These are phyloP conservation scores for Thereva nobilitata DNA, from an alignment of 2,888 invertebrate genomes.

Conservation along the genomic window DNA sequence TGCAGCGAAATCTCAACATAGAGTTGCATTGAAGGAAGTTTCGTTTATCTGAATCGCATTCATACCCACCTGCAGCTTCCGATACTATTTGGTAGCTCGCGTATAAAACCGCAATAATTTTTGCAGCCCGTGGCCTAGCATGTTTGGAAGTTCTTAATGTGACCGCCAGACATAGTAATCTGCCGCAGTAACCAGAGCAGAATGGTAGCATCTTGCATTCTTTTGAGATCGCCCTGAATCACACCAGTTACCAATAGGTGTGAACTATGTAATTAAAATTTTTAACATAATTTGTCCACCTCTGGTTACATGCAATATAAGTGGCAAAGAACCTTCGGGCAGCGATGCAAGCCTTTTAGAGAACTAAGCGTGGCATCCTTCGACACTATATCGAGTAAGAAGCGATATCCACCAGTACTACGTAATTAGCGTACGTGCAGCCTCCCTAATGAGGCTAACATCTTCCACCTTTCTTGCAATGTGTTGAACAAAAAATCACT, in stretches of 20 bases:
- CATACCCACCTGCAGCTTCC: too few relatives aligned
- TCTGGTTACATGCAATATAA: slow-evolving; percentile 24
- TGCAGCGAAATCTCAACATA: too few relatives aligned
- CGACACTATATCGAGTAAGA: too few relatives aligned
- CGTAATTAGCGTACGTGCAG: slow-evolving; percentile 20
- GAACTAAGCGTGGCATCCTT: too few relatives aligned
- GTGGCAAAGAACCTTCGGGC: background rate
- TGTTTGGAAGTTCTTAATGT: slow-evolving; percentile 23
- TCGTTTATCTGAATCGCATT: too few relatives aligned
- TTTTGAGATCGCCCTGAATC: background rate
- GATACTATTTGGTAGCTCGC: too few relatives aligned
- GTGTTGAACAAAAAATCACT: too few relatives aligned
- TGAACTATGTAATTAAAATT: slow-evolving; percentile 19
- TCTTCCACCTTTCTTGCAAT: background rate
- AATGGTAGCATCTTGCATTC: slow-evolving; percentile 17
- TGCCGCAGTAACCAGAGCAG: slow-evolving; percentile 25
- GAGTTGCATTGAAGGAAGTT: too few relatives aligned
- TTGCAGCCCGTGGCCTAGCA: background rate
- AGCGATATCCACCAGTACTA: background rate
- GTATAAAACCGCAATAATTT: too few relatives aligned
- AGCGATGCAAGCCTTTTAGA: too few relatives aligned
- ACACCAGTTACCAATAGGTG: slow-evolving; percentile 14
- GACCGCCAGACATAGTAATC: slow-evolving; percentile 19
- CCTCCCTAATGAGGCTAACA: slow-evolving; percentile 21
- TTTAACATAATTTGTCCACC: slow-evolving; percentile 18